Evolutionary conservation across 2,113 vertebrate genomes (phyloP).

Genomic region (Malaclemys terrapin): DNA sequence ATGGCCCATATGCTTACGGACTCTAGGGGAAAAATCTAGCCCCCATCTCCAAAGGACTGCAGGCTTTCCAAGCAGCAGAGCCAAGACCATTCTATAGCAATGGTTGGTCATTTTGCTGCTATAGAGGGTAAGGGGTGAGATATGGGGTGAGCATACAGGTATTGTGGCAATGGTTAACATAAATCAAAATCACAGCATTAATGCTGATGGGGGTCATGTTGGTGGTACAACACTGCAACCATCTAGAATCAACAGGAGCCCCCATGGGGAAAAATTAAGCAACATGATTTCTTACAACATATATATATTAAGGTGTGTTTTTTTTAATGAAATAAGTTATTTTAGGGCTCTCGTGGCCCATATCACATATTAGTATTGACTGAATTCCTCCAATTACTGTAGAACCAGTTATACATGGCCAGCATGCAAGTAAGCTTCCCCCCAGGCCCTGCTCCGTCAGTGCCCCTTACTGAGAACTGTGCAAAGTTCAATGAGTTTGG

Average conservation of each 20-base stretch:
- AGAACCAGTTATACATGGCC: neutral
- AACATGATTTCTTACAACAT: neutral
- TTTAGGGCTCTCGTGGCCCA: neutral
- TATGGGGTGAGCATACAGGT: neutral
- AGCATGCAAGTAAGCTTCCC: neutral
- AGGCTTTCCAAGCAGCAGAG: neutral
- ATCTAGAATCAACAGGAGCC: neutral
- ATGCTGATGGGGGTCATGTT: neutral
- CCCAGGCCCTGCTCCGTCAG: neutral
- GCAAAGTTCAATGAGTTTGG: neutral
- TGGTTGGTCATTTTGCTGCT: no score
- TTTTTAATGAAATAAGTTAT: neutral
- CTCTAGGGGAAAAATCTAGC: neutral
- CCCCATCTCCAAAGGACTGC: neutral
- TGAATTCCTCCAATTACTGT: neutral
- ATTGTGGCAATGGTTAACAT: neutral
- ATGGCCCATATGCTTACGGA: neutral
- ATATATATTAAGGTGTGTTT: neutral
- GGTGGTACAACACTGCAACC: neutral
- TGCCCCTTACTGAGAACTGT: neutral
- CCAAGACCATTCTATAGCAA: no score
- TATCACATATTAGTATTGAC: neutral
- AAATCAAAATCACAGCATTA: neutral
- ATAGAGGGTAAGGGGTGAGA: no score
- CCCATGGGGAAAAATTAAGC: neutral